phyloP scores from a whole-genome alignment of 92 coral and sea anemone genomes.

The Palythoa heliodiscus region DNA sequence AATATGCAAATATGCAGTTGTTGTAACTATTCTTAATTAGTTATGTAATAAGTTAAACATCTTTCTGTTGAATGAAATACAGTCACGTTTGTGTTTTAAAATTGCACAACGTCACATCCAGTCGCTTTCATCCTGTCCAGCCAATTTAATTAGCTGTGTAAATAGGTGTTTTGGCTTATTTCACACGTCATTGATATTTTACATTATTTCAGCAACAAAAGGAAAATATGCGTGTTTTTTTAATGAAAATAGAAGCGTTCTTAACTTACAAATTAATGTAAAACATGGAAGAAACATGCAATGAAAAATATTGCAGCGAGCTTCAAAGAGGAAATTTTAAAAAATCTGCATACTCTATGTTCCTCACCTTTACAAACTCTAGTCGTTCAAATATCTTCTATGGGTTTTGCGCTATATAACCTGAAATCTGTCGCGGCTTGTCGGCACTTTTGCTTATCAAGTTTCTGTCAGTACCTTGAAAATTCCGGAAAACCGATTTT shows the following conservation, averaged over 20 bases:
- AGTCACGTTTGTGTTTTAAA: no score
- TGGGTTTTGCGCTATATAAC: not conserved
- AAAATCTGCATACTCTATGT: not conserved
- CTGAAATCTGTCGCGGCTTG: not conserved
- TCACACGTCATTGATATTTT: no score
- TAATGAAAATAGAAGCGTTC: no score
- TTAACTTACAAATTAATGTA: not conserved
- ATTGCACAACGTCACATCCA: no score
- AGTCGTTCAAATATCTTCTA: not conserved
- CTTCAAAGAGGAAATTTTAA: not conserved
- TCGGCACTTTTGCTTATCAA: not conserved
- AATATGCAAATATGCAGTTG: not conserved
- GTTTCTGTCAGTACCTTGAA: not conserved
- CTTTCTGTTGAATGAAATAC: no score
- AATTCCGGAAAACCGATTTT: not conserved
- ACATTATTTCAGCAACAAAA: no score
- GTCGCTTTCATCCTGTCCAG: no score
- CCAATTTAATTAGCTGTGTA: no score
- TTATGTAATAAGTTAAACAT: no score
- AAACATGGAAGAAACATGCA: not conserved
- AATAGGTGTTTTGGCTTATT: no score
- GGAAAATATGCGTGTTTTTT: no score
- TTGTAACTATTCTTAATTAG: no score
- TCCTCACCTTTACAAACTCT: not conserved
- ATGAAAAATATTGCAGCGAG: not conserved